Percentiles rank a stretch among this genome's conserved stretches.
Conservation (phyloP, 2,113 vertebrate genomes). For the Centrocercus urophasianus region DNA sequence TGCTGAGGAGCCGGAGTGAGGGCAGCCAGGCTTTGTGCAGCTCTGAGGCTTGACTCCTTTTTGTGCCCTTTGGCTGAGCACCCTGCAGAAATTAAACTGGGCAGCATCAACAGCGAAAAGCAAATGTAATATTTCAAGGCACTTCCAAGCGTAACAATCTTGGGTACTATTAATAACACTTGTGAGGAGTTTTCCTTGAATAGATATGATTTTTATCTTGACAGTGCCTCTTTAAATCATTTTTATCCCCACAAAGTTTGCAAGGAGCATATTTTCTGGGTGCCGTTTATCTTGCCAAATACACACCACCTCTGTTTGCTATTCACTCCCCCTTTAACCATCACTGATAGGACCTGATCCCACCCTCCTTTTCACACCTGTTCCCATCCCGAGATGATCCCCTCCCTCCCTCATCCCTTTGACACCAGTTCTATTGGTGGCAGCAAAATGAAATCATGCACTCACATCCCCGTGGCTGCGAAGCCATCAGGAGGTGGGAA, state of each 20-base stretch:
- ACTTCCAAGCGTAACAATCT: neutral
- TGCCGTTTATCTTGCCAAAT: slow-evolving; percentile 5
- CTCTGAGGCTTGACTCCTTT: fast-evolving
- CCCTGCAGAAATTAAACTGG: neutral
- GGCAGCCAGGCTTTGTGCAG: fast-evolving
- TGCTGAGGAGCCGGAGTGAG: fast-evolving
- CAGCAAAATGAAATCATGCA: neutral
- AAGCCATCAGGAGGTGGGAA: neutral
- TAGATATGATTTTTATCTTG: slow-evolving; percentile 70
- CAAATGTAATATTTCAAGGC: slow-evolving; percentile 37
- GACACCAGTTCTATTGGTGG: neutral
- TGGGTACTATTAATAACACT: slow-evolving; percentile 55
- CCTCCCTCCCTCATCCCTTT: neutral
- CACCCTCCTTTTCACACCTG: neutral
- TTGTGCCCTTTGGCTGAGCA: fast-evolving
- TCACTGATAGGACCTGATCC: neutral
- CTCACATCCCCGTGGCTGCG: neutral
- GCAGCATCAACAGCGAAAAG: neutral
- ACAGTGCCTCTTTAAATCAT: slow-evolving; percentile 54
- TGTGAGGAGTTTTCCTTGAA: slow-evolving; percentile 53
- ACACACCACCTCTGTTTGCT: neutral
- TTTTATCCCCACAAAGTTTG: slow-evolving; percentile 44
- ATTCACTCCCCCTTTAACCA: neutral
- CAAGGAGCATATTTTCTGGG: slow-evolving; percentile 8
- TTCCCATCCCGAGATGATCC: neutral